Evolutionary conservation across 1,140 invertebrate genomes (phyloP), one percentile per base, ranked within the genome.

Genomic region (Drosophila seguyi): DNA sequence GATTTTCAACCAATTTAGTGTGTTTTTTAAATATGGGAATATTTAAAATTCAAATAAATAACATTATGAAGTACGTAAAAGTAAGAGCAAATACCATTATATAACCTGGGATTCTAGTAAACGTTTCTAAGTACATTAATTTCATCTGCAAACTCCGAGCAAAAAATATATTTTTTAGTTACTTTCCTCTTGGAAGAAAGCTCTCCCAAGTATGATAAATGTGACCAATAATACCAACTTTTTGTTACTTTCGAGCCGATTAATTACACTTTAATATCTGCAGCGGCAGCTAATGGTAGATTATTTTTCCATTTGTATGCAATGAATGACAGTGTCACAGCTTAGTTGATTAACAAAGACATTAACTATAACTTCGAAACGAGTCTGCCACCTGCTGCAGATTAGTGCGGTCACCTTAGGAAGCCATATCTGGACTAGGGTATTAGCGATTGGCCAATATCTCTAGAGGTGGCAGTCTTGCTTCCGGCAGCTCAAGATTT

Each of bases 301-400:
- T 72, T 59, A 72, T 50, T 72, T 72, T 47, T n/a, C 27, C 42
- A 72, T 72, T 71, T 41, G 18, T 71, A 50, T 59, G 39, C 41
- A 57, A 36, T 55, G 22, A 36, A 39, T 36, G 52, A 29, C 42
- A 58, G 36, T 71, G 36, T 36, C 52, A 50, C 29, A 47, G 52
- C 27, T 71, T 25, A 16, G n/a, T 36, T 50, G 29, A 58, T 72
- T 41, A 59, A 11, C 44, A 4, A 41, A 48, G 29, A 58, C 27
- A 58, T 50, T 39, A 52, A n/a, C 36, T 36, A 48, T 41, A 34
- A 29, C 27, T 14, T 72, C 22, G 20, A 45, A 66, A 48, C 66
- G 22, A 48, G 68, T 71, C 42, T 48, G 29, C 20, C 44, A 58
- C 66, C 50, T 58, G 66, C 25, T 38, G 67, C 48, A 50, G 67